Evolutionary conservation across 2,113 vertebrate genomes (phyloP).

Genomic region (Microtus oregoni): DNA sequence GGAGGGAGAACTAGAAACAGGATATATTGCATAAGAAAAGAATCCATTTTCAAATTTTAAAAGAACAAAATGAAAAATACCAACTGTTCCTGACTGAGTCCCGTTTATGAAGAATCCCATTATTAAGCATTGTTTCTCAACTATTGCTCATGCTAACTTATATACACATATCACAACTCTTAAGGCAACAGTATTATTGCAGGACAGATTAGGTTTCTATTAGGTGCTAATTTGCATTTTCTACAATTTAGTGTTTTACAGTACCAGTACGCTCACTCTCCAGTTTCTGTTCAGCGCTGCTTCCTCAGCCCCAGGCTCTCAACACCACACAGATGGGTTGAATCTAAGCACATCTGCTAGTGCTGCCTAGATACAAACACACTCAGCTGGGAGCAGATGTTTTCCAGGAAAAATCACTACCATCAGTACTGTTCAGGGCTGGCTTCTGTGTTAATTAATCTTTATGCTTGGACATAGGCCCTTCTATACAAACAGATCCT

Average conservation of each 20-base stretch:
- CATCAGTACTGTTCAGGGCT: neutral
- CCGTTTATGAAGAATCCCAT: neutral
- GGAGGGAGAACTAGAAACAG: neutral
- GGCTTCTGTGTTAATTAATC: neutral
- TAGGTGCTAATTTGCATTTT: slow-evolving; percentile 22
- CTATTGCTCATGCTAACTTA: neutral
- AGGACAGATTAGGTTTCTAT: neutral
- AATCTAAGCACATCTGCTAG: slow-evolving; percentile 49
- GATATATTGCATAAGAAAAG: no score
- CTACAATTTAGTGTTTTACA: neutral
- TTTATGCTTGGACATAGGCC: neutral
- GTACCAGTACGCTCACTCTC: no score
- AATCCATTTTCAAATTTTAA: neutral
- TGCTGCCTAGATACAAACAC: slow-evolving; percentile 61
- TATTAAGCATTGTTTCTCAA: neutral
- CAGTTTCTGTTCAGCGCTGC: neutral
- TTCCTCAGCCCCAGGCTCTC: neutral
- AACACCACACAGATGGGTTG: slow-evolving; percentile 53
- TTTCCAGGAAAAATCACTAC: slow-evolving; percentile 43
- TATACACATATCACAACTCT: neutral
- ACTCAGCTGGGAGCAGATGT: slow-evolving; percentile 71
- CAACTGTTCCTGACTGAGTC: neutral
- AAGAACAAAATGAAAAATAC: neutral
- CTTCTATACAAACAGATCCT: neutral
- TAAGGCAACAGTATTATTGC: neutral